These are phyloP conservation scores for Stigmatopora nigra DNA, from an alignment of 2,113 vertebrate species.

Conservation along the genomic window DNA sequence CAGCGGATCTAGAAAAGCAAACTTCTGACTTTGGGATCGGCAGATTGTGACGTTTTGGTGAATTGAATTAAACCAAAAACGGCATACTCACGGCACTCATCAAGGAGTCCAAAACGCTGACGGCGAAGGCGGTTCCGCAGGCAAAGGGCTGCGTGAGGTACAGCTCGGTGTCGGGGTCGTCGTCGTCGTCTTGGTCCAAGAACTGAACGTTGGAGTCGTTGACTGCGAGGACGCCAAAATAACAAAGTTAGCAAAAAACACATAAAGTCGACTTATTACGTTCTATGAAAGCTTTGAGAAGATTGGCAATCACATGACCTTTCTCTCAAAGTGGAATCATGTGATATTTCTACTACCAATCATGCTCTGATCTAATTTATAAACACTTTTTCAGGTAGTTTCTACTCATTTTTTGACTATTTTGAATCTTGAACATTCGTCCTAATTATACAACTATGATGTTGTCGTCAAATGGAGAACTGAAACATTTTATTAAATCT, in stretches of 20 bases:
- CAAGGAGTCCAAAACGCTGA: constrained; percentile 96
- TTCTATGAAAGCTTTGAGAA: not conserved
- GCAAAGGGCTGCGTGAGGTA: constrained; percentile 98
- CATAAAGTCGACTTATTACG: not conserved
- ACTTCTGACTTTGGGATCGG: too few species aligned
- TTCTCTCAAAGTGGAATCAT: too few species aligned
- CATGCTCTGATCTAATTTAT: too few species aligned
- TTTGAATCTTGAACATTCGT: too few species aligned
- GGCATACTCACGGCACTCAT: constrained; percentile 91
- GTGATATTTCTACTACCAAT: not conserved
- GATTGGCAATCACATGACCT: not conserved
- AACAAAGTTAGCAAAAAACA: not conserved
- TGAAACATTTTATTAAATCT: too few species aligned
- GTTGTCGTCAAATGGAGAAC: too few species aligned
- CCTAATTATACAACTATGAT: too few species aligned
- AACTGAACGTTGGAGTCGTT: constrained; percentile 99
- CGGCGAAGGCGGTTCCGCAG: constrained; percentile 93
- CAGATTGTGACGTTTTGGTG: too few species aligned
- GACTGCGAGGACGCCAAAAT: constrained; percentile 71
- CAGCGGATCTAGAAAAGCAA: too few species aligned
- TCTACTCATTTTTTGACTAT: too few species aligned
- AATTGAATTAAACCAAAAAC: too few species aligned
- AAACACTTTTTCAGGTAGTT: too few species aligned
- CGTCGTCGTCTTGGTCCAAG: constrained; percentile 99
- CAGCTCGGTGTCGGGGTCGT: constrained; percentile 97